A percentile compares a stretch with the other conserved stretches of the same genome.
These are phyloP conservation scores for Bombylius major DNA, from an alignment of 2,888 invertebrate genomes.

Conservation along the genomic window DNA sequence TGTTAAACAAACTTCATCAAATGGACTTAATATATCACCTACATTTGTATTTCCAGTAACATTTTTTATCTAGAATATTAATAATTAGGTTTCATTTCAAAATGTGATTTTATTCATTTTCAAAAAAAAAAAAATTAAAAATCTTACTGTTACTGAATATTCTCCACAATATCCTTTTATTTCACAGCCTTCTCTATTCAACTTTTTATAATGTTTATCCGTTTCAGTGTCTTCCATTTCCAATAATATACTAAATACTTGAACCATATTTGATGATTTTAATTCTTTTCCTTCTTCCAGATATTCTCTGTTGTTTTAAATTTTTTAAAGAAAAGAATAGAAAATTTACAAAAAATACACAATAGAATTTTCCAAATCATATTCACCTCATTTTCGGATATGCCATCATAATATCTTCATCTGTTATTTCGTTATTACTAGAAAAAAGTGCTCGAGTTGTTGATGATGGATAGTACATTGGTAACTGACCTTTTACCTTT, in stretches of 20 bases:
- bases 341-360: too few species aligned
- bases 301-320: constrained; percentile 17
- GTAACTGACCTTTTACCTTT: neutral
- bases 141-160: constrained; percentile 14
- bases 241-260: constrained; percentile 21
- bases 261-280: constrained; percentile 17
- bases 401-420: neutral
- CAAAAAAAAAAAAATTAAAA: neutral
- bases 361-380: too few species aligned
- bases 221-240: constrained; percentile 25
- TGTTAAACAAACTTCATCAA: neutral
- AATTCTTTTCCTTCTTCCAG: constrained; percentile 12
- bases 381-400: neutral
- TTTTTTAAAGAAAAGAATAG: neutral
- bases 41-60: neutral
- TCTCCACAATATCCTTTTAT: constrained; percentile 8
- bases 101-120: too few species aligned
- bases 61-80: neutral
- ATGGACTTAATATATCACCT: neutral
- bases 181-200: constrained; percentile 17
- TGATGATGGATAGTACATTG: neutral
- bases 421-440: too few species aligned
- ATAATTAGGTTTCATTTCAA: neutral
- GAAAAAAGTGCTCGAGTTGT: too few species aligned
- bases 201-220: constrained; percentile 21